A percentile compares a stretch with the other conserved stretches of the same genome.
Evolutionary conservation across 1,140 invertebrate species (phyloP).

Genomic region (Mylabris phalerata): DNA sequence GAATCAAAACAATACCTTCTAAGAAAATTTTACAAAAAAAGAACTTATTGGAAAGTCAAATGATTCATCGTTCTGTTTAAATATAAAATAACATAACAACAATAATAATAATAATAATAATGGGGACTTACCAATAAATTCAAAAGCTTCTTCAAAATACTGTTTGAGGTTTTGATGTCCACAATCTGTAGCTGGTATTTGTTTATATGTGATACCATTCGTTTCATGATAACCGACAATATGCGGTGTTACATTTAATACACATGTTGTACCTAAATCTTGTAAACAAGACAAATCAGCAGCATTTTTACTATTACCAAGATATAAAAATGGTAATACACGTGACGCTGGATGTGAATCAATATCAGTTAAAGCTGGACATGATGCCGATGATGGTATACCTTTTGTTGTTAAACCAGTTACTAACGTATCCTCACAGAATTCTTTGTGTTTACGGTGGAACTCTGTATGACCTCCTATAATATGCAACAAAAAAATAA

Average conservation of each 20-base stretch:
- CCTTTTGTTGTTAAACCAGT: slow-evolving; percentile 36
- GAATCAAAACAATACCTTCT: slow-evolving; percentile 8
- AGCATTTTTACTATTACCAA: slow-evolving; percentile 81
- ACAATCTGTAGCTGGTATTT: slow-evolving; percentile 77
- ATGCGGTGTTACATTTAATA: slow-evolving; percentile 79
- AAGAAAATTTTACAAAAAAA: background rate
- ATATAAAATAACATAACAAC: no score
- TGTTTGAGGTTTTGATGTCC: slow-evolving; percentile 85
- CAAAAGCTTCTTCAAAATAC: slow-evolving; percentile 86
- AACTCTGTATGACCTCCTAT: slow-evolving; percentile 66
- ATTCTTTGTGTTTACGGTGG: slow-evolving; percentile 55
- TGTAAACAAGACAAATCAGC: slow-evolving; percentile 62
- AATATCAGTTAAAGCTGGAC: slow-evolving; percentile 51
- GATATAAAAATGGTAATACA: slow-evolving; percentile 79
- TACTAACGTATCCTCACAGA: slow-evolving; percentile 55
- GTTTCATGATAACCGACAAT: slow-evolving; percentile 63
- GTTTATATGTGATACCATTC: slow-evolving; percentile 69
- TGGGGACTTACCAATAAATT: slow-evolving; percentile 76
- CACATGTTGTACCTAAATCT: slow-evolving; percentile 61
- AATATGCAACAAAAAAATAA: slow-evolving; percentile 35
- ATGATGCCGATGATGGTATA: slow-evolving; percentile 38
- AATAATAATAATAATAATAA: no score
- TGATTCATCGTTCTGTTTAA: no score
- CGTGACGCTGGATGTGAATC: slow-evolving; percentile 71
- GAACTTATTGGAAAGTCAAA: no score